A percentile compares a stretch with the other conserved stretches of the same genome.
Conservation (phyloP, 2,113 vertebrate genomes). For the Erythrocercus mccallii region DNA sequence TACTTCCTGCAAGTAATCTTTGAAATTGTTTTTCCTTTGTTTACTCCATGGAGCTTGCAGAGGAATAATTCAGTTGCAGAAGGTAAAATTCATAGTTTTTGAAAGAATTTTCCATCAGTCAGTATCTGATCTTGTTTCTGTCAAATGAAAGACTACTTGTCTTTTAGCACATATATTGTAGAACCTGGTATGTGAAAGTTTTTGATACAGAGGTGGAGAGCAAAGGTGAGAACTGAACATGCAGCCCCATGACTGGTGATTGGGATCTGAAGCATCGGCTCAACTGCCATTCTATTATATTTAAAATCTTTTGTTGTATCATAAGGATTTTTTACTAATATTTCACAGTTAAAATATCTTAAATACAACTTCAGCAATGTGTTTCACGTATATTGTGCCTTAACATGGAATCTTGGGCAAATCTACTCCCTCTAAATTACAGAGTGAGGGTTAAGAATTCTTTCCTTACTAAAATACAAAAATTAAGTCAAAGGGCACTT, state of each 20-base stretch:
- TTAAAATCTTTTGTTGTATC: background rate
- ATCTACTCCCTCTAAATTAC: background rate
- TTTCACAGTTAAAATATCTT: background rate
- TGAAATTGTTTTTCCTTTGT: background rate
- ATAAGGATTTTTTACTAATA: background rate
- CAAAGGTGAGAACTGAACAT: background rate
- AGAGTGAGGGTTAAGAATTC: background rate
- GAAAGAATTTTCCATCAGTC: background rate
- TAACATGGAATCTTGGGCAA: constrained; percentile 3
- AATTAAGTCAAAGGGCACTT: background rate
- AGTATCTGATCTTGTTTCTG: background rate
- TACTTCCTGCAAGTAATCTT: background rate
- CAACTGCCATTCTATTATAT: background rate
- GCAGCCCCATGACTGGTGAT: background rate
- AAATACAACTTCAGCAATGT: background rate
- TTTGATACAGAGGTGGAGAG: background rate
- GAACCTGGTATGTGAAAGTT: background rate
- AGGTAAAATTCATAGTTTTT: background rate
- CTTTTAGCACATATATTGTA: background rate
- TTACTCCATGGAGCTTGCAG: background rate
- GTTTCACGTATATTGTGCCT: background rate
- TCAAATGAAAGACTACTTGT: background rate
- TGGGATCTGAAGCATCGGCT: background rate
- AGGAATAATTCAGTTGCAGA: background rate
- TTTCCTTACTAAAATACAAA: background rate